Conservation (phyloP, 2,797 vertebrate genomes). For the Melanotaenia trifasciata region DNA sequence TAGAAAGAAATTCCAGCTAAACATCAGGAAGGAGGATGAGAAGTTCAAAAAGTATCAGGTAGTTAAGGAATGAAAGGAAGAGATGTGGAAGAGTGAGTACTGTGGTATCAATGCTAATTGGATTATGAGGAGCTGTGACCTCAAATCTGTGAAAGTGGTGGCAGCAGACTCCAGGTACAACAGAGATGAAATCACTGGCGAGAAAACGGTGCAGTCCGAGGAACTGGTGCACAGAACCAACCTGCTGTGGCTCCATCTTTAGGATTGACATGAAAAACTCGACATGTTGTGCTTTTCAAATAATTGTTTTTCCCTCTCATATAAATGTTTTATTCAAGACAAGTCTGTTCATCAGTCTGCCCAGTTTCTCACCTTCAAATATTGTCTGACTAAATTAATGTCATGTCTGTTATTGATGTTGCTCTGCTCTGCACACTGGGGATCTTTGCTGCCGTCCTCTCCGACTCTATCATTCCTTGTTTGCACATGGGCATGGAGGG, state of each 20-base stretch:
- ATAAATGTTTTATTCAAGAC: neutral
- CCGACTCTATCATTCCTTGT: neutral
- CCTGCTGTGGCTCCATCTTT: neutral
- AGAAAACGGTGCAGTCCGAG: neutral
- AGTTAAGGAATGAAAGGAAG: neutral
- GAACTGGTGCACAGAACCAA: neutral
- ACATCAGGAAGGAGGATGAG: neutral
- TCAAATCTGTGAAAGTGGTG: neutral
- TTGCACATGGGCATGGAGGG: neutral
- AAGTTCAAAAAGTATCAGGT: neutral
- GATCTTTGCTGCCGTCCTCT: neutral
- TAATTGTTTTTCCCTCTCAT: neutral
- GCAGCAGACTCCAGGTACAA: too few species aligned
- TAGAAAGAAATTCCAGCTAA: neutral
- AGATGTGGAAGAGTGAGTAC: neutral
- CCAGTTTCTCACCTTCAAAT: neutral
- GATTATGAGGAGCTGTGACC: neutral
- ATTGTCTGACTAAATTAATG: slow-evolving; percentile 4
- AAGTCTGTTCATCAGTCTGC: neutral
- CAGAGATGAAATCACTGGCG: neutral
- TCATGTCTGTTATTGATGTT: neutral
- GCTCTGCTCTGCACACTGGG: neutral
- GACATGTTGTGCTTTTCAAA: neutral
- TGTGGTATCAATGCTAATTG: neutral
- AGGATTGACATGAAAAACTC: neutral